phyloP scores from a whole-genome alignment of 2,797 vertebrate genomes.

The Philypnodon macrostomus region DNA sequence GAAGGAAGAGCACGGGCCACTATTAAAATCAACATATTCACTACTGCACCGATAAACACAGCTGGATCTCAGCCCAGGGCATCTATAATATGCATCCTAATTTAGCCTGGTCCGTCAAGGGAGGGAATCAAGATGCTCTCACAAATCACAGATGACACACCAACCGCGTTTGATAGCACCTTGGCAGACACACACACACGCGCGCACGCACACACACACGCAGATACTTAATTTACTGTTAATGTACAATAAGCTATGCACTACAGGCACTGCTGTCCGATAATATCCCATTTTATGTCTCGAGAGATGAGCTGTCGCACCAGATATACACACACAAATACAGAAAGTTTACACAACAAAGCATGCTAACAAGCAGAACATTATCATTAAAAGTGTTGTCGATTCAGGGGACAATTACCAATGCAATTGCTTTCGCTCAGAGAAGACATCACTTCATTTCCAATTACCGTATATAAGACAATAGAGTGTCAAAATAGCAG shows the following conservation, averaged over 20 bases:
- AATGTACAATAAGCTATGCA: constrained; percentile 48
- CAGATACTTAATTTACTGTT: constrained; percentile 34
- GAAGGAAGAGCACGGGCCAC: constrained; percentile 28
- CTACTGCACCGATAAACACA: constrained; percentile 56
- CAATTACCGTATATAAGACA: background rate
- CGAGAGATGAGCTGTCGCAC: constrained; percentile 16
- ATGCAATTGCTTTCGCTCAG: constrained; percentile 35
- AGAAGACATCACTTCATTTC: background rate
- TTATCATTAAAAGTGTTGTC: constrained; percentile 26
- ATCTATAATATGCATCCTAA: constrained; percentile 72
- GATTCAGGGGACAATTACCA: constrained; percentile 26
- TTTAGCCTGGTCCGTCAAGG: constrained; percentile 62
- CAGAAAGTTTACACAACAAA: constrained; percentile 1
- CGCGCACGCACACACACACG: constrained; percentile 13
- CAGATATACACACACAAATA: constrained; percentile 12
- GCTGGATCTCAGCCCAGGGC: constrained; percentile 61
- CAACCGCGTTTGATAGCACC: constrained; percentile 32
- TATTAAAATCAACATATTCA: constrained; percentile 57
- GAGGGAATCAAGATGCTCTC: constrained; percentile 62
- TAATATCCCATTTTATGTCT: constrained; percentile 20
- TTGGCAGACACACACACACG: constrained; percentile 22
- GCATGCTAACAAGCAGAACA: constrained; percentile 24
- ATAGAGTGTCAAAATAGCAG: background rate
- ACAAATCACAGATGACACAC: constrained; percentile 62
- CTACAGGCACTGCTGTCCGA: constrained; percentile 30